phyloP scores from a whole-genome alignment of 2,797 vertebrate genomes.

The Karalla daura region DNA sequence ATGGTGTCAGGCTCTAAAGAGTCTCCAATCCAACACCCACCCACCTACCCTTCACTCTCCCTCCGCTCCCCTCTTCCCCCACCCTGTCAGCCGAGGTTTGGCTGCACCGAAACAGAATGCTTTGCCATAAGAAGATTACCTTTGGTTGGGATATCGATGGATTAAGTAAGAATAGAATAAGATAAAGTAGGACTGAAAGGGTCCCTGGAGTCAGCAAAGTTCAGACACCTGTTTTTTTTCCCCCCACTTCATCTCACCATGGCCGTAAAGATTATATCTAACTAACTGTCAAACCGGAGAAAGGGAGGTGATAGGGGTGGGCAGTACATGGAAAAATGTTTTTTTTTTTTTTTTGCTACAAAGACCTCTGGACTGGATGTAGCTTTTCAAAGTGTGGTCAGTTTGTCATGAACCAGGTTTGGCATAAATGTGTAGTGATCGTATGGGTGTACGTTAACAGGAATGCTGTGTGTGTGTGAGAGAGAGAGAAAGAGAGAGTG shows the following conservation, averaged over 20 bases:
- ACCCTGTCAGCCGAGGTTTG: conserved; percentile 80
- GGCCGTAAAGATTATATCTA: conserved; percentile 59
- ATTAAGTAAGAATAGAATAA: conserved; percentile 86
- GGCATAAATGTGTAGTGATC: conserved; percentile 30
- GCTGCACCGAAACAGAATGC: conserved; percentile 82
- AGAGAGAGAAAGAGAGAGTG: neutral
- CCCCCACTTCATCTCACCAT: conserved; percentile 34
- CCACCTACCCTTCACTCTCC: conserved; percentile 45
- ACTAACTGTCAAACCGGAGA: conserved; percentile 31
- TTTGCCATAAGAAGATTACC: conserved; percentile 87
- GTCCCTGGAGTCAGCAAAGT: conserved; percentile 79
- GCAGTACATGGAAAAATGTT: conserved; percentile 27
- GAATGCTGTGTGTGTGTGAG: conserved; percentile 47
- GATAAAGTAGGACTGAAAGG: conserved; percentile 81
- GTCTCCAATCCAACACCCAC: conserved; percentile 63
- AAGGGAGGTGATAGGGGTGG: conserved; percentile 22
- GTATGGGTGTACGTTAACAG: conserved; percentile 55
- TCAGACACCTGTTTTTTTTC: conserved; percentile 81
- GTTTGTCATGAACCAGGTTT: conserved; percentile 45
- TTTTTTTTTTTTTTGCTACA: conserved; percentile 16
- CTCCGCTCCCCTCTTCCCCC: conserved; percentile 50
- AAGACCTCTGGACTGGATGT: too few relatives aligned
- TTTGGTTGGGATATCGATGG: conserved; percentile 84
- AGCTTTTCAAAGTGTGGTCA: conserved; percentile 62
- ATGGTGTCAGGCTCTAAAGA: conserved; percentile 76